A percentile compares a stretch with the other conserved stretches of the same genome.
Conservation (phyloP, 2,113 vertebrate species). For the Epinephelus lanceolatus region DNA sequence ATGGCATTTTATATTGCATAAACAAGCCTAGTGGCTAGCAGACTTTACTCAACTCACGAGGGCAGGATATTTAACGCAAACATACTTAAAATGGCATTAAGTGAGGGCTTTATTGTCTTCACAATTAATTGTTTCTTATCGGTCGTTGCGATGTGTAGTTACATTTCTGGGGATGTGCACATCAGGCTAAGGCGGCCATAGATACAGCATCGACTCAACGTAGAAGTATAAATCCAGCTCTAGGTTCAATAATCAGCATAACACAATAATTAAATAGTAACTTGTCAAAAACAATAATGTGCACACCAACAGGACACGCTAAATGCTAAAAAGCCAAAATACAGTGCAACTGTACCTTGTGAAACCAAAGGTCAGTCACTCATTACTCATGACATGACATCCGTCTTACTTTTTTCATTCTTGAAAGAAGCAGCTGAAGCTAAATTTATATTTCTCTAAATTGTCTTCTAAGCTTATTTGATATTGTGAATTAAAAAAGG, state of each 20-base stretch:
- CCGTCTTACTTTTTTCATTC: background rate
- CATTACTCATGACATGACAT: background rate
- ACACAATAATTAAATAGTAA: background rate
- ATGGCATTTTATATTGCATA: too few relatives aligned
- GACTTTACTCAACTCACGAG: too few relatives aligned
- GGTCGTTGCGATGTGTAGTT: too few relatives aligned
- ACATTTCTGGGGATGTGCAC: too few relatives aligned
- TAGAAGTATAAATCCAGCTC: too few relatives aligned
- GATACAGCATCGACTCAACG: too few relatives aligned
- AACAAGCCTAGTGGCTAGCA: too few relatives aligned
- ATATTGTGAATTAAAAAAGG: background rate
- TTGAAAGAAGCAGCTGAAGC: background rate
- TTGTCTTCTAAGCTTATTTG: background rate
- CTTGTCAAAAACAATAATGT: background rate
- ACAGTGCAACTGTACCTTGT: background rate
- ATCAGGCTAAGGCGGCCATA: too few relatives aligned
- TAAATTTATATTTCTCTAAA: background rate
- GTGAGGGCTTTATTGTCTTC: too few relatives aligned
- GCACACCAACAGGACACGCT: background rate
- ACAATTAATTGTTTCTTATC: too few relatives aligned
- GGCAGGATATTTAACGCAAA: too few relatives aligned
- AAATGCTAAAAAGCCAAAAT: background rate
- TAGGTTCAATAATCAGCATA: background rate
- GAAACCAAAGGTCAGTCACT: constrained; percentile 4
- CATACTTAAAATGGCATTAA: too few relatives aligned